These are phyloP conservation scores for Epizoanthus rinbou DNA, from an alignment of 92 coral and sea anemone species.

Conservation along the genomic window DNA sequence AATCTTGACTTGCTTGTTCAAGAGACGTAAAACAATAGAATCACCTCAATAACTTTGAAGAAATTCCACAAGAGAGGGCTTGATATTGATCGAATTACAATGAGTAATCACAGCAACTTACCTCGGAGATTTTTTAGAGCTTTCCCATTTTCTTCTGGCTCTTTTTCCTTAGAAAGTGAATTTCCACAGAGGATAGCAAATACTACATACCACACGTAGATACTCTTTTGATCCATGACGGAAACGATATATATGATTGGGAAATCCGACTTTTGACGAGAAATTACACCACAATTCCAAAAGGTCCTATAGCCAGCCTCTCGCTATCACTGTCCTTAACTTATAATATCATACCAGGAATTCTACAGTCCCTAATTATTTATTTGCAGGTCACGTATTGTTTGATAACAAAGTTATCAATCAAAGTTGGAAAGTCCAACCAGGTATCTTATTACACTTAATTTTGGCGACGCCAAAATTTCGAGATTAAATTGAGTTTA, in stretches of 20 bases:
- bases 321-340: not conserved
- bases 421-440: not conserved
- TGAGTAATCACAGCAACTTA: constrained; percentile 3
- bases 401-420: constrained; percentile 18
- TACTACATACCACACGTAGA: constrained; percentile 7
- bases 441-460: too few species aligned
- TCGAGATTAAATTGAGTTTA: too few species aligned
- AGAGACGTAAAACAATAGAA: too few species aligned
- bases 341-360: constrained; percentile 18
- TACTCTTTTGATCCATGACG: constrained; percentile 22
- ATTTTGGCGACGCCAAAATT: too few species aligned
- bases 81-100: not conserved
- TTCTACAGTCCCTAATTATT: constrained; percentile 11
- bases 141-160: constrained; percentile 65
- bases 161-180: constrained; percentile 9
- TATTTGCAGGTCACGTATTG: constrained; percentile 38
- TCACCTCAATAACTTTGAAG: too few species aligned
- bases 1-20: too few species aligned
- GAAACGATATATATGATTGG: not conserved
- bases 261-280: not conserved
- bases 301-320: not conserved
- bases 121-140: constrained; percentile 60
- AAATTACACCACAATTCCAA: not conserved
- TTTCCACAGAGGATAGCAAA: constrained; percentile 1
- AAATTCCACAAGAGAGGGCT: not conserved